These are phyloP conservation scores for Teleopsis dalmanni DNA, from an alignment of 1,140 invertebrate species.

Conservation along the genomic window DNA sequence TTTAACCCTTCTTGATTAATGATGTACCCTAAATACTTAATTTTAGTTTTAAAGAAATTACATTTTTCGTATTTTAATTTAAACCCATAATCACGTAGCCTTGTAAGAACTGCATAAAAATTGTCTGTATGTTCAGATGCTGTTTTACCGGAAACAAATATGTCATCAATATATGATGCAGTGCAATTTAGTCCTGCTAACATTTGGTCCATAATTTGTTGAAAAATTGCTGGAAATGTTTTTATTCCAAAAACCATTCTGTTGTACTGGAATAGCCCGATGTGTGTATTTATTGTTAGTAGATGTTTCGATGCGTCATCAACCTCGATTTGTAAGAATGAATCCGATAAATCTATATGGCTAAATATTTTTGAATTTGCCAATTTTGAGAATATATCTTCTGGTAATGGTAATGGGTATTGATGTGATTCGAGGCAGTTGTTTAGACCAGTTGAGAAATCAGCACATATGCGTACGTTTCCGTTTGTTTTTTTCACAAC, in stretches of 20 bases:
- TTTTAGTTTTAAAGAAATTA: not conserved
- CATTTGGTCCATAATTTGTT: slow-evolving; percentile 6
- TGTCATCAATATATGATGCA: not conserved
- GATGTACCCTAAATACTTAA: not conserved
- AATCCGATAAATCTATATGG: slow-evolving; percentile 9
- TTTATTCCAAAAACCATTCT: not conserved
- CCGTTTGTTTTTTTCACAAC: not conserved
- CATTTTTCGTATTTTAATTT: not conserved
- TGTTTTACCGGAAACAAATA: not conserved
- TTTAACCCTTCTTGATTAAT: too few relatives aligned
- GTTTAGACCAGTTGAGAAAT: not conserved
- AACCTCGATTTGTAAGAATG: slow-evolving; percentile 5
- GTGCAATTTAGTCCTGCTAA: not conserved
- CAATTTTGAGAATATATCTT: not conserved
- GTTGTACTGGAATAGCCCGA: not conserved
- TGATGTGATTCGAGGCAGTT: not conserved
- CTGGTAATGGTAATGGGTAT: not conserved
- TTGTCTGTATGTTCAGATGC: not conserved
- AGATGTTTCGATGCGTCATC: slow-evolving; percentile 3
- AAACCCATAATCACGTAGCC: not conserved
- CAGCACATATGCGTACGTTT: not conserved
- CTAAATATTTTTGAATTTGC: not conserved
- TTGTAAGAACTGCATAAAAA: not conserved
- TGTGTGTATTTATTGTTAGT: slow-evolving; percentile 1
- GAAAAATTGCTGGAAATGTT: slow-evolving; percentile 4